phyloP scores from a whole-genome alignment of 2,888 invertebrate species.

The Flabesymbios commensalis region DNA sequence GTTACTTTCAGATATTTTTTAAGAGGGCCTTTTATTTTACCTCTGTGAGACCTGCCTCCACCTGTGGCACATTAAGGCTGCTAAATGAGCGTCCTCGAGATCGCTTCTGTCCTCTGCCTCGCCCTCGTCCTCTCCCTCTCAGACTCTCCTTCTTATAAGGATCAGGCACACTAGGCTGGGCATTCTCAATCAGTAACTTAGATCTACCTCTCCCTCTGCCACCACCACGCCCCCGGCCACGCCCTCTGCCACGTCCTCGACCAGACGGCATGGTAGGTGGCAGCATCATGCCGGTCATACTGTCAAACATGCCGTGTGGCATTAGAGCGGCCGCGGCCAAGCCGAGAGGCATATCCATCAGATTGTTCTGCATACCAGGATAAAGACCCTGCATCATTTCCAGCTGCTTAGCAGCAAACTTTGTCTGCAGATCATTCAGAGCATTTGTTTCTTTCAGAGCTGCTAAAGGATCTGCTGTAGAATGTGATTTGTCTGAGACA shows the following conservation, averaged over 20 bases:
- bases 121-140: conserved; percentile 6
- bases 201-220: conserved; percentile 9
- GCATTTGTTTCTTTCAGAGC: background rate
- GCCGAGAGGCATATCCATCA: conserved; percentile 14
- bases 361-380: too few species aligned
- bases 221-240: conserved; percentile 11
- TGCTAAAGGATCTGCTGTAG: background rate
- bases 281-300: conserved; percentile 21
- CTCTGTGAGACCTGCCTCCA: too few species aligned
- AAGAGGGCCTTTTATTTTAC: too few species aligned
- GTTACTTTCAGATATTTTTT: too few species aligned
- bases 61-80: too few species aligned
- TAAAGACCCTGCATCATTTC: too few species aligned
- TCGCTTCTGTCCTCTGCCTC: conserved; percentile 23
- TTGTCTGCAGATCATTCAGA: background rate
- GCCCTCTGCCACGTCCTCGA: background rate
- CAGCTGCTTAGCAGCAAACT: background rate
- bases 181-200: background rate
- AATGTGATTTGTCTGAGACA: background rate
- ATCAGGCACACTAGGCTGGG: background rate
- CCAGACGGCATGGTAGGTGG: conserved; percentile 19
- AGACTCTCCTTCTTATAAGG: background rate
- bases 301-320: conserved; percentile 32
- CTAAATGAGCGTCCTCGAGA: conserved; percentile 17
- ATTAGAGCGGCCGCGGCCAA: conserved; percentile 29